Conservation (phyloP, 2,797 vertebrate genomes). For the Pogonophryne albipinna region DNA sequence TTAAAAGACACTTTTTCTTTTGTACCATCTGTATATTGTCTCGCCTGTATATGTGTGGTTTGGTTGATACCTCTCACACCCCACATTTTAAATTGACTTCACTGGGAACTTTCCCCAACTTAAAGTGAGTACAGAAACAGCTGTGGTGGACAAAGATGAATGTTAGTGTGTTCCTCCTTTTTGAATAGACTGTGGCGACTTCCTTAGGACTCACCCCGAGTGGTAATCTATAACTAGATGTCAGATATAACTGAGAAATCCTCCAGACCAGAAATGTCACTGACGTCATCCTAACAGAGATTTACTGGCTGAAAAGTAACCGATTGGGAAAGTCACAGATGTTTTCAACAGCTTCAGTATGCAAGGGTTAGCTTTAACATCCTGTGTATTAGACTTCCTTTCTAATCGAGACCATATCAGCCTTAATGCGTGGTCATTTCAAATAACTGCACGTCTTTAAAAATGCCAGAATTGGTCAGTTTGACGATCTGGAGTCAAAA, state of each 20-base stretch:
- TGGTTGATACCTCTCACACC: not conserved
- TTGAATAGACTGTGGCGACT: not conserved
- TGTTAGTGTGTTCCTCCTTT: not conserved
- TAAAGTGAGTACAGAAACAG: conserved; percentile 4
- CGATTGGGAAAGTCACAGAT: conserved; percentile 38
- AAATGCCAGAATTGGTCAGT: conserved; percentile 16
- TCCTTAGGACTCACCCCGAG: not conserved
- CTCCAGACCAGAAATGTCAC: conserved; percentile 24
- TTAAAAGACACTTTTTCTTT: not conserved
- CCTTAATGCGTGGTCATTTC: conserved; percentile 4
- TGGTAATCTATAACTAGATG: not conserved
- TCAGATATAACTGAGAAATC: not conserved
- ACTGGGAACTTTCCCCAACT: not conserved
- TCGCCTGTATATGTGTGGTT: not conserved
- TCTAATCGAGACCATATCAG: conserved; percentile 43
- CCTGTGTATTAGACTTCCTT: conserved; percentile 14
- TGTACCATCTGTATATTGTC: not conserved
- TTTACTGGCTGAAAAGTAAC: conserved; percentile 19
- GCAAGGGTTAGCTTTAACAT: conserved; percentile 15
- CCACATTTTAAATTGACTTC: conserved; percentile 13
- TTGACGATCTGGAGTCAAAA: not conserved
- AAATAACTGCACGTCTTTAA: not conserved
- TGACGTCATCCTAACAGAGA: conserved; percentile 29
- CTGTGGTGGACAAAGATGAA: not conserved
- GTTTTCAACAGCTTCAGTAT: conserved; percentile 22